Base-by-base conservation (phyloP, 2,113 vertebrate genomes). In the Tetrao urogallus region DNA sequence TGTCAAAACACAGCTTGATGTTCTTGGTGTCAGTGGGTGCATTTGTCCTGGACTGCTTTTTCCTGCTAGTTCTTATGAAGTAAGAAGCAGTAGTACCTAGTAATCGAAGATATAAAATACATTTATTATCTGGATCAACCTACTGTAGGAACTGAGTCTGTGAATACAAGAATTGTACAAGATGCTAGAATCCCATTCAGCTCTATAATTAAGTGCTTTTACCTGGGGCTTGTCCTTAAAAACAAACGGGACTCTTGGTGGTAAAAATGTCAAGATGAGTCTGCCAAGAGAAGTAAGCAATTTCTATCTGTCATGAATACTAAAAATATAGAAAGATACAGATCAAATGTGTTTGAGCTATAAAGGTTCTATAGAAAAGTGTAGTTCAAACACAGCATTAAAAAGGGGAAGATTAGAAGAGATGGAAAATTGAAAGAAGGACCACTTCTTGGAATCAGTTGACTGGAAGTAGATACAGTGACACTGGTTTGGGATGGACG, bases 171-270 rank as follows among this genome's bases (percentile, higher is more conserved):
- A 74, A 47, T 65, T 4, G 5, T 50, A 40, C 1, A 3, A 56
- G 85, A 45, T 14, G 27, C 21, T 34, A 81, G 66, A 54, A 61
- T 90, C 13, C 32, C 38, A 25, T 50, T 18, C 43, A 38, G 38
- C 43, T 30, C 56, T 74, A 32, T 67, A 81, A 88, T 56, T 75
- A 76, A 78, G 50, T 77, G 42, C 25, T 77, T 40, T 66, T 50
- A 42, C 34, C 24, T 66, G 60, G 60, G 76, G 57, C 58, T 75
- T 90, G 72, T 82, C 66, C 65, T 78, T 80, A 8, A 25, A 88
- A 88, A 84, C 66, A 83, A 93, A 91, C 65, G 82, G 73, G 89
- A 71, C 60, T 12, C 17, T 80, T 88, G 81, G 74, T 30, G 12
- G 57, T 86, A 83, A 86, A 90, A 92, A 88, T 74, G 32, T 73